These are phyloP conservation scores for Drosophila burlai DNA, from an alignment of 1,140 invertebrate species.

Conservation along the genomic window DNA sequence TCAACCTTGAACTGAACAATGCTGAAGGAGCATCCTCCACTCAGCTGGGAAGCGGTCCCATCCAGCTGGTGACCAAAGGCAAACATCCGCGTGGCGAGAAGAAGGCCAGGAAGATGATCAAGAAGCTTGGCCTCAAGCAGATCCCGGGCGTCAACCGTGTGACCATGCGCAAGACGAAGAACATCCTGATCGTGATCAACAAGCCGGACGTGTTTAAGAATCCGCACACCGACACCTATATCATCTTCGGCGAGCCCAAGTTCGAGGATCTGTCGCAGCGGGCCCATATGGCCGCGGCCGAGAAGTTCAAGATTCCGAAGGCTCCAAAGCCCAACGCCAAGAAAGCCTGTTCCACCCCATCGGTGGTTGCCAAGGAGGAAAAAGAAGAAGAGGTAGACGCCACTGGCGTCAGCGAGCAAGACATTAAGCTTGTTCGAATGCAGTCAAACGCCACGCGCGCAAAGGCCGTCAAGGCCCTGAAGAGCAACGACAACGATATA, in stretches of 20 bases:
- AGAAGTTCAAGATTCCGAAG: slow-evolving; percentile 88
- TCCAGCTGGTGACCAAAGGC: slow-evolving; percentile 96
- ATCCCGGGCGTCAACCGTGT: slow-evolving; percentile 98
- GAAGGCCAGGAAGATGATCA: slow-evolving; percentile 99
- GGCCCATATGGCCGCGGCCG: slow-evolving; percentile 98
- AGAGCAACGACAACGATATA: slow-evolving; percentile 99
- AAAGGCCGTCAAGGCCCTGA: slow-evolving; percentile 97
- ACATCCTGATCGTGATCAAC: slow-evolving; percentile 99
- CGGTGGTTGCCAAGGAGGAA: slow-evolving; percentile 94
- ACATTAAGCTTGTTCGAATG: slow-evolving; percentile 98
- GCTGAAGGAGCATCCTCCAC: slow-evolving; percentile 85
- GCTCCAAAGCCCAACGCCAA: too few relatives aligned
- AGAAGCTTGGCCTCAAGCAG: slow-evolving; percentile 98
- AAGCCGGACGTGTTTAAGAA: slow-evolving; percentile 99
- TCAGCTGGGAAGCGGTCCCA: slow-evolving; percentile 87
- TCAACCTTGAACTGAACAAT: slow-evolving; percentile 90
- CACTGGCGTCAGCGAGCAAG: slow-evolving; percentile 98
- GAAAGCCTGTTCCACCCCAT: slow-evolving; percentile 88
- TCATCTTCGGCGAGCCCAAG: slow-evolving; percentile 99
- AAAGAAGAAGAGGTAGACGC: slow-evolving; percentile 95
- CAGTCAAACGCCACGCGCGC: slow-evolving; percentile 97
- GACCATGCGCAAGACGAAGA: slow-evolving; percentile 99
- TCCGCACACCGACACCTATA: slow-evolving; percentile 99
- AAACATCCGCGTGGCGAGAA: slow-evolving; percentile 99
- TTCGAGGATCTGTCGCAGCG: slow-evolving; percentile 99